These are phyloP conservation scores for Nomia melanderi DNA, from an alignment of 1,140 invertebrate species.

Conservation along the genomic window DNA sequence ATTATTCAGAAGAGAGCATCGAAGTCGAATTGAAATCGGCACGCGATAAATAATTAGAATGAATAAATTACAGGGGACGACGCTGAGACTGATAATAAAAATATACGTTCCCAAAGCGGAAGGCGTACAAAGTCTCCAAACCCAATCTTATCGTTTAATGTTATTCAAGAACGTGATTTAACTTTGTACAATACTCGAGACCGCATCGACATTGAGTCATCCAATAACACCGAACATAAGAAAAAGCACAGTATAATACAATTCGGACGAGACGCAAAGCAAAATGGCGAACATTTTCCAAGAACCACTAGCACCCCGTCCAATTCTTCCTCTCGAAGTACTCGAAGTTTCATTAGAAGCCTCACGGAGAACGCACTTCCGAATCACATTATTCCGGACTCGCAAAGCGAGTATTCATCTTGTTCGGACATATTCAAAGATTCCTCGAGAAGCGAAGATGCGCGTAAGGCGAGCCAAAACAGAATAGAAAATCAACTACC, in stretches of 20 bases:
- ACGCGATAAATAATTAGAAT: background rate
- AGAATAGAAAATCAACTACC: background rate
- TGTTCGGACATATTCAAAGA: conserved; percentile 14
- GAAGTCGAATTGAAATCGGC: background rate
- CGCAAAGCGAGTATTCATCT: background rate
- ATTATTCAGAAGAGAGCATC: background rate
- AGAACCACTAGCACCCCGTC: too few relatives aligned
- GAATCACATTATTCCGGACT: conserved; percentile 9
- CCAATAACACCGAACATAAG: background rate
- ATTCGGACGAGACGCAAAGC: background rate
- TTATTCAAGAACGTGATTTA: too few relatives aligned
- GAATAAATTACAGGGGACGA: conserved; percentile 8
- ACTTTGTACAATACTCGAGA: background rate
- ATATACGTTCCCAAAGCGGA: background rate
- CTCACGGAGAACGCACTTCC: too few relatives aligned
- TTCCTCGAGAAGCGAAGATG: background rate
- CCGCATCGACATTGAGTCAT: background rate
- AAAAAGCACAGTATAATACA: background rate
- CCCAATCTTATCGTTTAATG: too few relatives aligned
- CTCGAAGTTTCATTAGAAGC: background rate
- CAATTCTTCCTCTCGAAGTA: background rate
- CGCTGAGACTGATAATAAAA: background rate
- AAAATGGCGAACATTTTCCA: background rate
- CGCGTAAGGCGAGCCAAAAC: background rate
- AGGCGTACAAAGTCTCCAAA: background rate